These are phyloP conservation scores for Tautogolabrus adspersus DNA, from an alignment of 2,113 vertebrate species.

Conservation along the genomic window DNA sequence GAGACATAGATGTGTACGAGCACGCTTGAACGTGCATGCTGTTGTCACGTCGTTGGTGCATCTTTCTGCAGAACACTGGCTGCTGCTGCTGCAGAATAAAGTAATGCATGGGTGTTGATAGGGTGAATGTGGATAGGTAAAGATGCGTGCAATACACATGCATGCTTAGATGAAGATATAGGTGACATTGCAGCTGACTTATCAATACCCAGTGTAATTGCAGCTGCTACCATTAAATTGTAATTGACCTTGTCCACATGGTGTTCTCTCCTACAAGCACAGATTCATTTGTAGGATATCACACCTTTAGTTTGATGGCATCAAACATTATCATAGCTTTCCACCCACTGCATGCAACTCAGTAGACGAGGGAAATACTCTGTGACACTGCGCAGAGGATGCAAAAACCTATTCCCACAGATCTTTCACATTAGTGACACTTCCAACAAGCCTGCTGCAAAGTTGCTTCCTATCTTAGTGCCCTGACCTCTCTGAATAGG, in stretches of 20 bases:
- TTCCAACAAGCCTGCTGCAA: neutral
- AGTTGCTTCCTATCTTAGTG: neutral
- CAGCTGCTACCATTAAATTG: constrained; percentile 13
- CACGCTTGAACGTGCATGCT: neutral
- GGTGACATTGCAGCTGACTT: neutral
- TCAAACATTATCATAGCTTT: neutral
- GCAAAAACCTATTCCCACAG: neutral
- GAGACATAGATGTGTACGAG: constrained; percentile 10
- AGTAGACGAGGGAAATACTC: neutral
- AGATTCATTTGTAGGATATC: neutral
- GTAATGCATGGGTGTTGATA: neutral
- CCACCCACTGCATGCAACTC: neutral
- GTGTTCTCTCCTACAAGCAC: constrained; percentile 7
- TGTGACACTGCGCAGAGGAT: neutral
- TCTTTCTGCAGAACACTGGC: neutral
- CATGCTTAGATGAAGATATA: neutral
- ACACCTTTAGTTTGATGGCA: constrained; percentile 8
- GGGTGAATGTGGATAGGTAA: neutral
- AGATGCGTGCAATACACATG: neutral
- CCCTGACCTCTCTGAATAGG: constrained; percentile 10
- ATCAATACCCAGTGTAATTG: neutral
- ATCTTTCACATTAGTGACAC: neutral
- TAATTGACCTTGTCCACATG: constrained; percentile 17
- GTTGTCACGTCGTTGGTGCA: neutral
- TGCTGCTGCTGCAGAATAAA: neutral